Evolutionary conservation across 2,888 invertebrate species (phyloP).

Genomic region (Buathra laborator): DNA sequence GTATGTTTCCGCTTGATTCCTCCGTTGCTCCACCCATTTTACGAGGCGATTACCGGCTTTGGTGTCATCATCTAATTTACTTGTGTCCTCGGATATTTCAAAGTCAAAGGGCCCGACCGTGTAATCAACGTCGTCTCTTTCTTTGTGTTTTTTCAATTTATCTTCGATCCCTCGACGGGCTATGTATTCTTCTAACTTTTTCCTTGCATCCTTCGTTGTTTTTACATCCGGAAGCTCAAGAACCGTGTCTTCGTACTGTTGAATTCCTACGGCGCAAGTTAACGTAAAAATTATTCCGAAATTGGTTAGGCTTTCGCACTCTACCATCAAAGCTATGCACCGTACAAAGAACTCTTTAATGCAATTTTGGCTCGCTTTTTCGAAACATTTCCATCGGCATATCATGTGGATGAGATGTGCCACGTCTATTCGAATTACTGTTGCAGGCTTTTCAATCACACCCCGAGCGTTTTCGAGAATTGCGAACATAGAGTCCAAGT

Average conservation of each 20-base stretch:
- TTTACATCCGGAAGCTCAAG: neutral
- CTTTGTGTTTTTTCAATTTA: neutral
- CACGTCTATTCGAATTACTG: constrained; percentile 55
- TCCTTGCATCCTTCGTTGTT: constrained; percentile 40
- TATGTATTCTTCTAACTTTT: constrained; percentile 45
- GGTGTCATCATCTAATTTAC: too few relatives aligned
- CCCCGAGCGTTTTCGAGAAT: neutral
- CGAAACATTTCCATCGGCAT: constrained; percentile 49
- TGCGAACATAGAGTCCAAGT: neutral
- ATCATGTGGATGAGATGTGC: constrained; percentile 57
- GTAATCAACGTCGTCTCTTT: neutral
- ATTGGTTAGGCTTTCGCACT: constrained; percentile 3
- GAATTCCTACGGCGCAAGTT: constrained; percentile 30
- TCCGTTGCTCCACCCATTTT: neutral
- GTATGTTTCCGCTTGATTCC: neutral
- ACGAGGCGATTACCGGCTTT: neutral
- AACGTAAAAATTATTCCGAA: constrained; percentile 14
- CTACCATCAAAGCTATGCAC: constrained; percentile 45
- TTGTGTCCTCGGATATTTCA: constrained; percentile 5
- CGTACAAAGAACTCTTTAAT: constrained; percentile 58
- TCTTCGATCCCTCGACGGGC: constrained; percentile 12
- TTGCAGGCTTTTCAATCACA: constrained; percentile 10
- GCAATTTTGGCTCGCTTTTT: constrained; percentile 1
- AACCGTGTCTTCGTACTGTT: neutral
- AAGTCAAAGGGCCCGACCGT: neutral